phyloP scores from a whole-genome alignment of 2,888 invertebrate species.

The Glyphotaelius pellucidus region DNA sequence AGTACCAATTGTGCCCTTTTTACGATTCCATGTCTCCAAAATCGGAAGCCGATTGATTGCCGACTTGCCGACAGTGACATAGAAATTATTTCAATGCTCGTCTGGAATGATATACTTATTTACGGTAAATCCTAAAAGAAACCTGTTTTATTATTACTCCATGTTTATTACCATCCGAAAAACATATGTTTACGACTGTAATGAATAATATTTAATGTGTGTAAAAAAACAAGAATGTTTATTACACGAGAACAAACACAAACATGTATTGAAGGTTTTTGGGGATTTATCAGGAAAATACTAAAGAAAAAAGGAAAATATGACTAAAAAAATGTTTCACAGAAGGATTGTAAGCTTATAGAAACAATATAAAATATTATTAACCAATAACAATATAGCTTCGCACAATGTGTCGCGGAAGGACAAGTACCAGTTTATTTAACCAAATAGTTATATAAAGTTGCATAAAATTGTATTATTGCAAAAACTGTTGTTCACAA shows the following conservation, averaged over 20 bases:
- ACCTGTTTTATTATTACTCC: not conserved
- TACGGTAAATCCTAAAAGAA: not conserved
- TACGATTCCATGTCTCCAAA: slow-evolving; percentile 26
- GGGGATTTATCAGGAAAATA: not conserved
- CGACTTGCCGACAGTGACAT: not conserved
- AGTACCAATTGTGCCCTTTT: not conserved
- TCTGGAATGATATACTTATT: not conserved
- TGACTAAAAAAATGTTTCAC: no score
- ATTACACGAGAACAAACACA: not conserved
- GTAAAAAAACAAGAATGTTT: not conserved
- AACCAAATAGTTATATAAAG: no score
- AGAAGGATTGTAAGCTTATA: no score
- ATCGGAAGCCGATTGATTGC: slow-evolving; percentile 34
- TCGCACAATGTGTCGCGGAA: no score
- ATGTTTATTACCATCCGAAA: not conserved
- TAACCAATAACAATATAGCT: no score
- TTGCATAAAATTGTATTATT: no score
- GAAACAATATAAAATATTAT: no score
- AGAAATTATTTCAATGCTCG: not conserved
- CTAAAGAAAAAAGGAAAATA: not conserved
- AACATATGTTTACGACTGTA: not conserved
- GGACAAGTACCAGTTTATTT: no score
- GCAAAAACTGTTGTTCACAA: no score
- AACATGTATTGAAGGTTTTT: not conserved
- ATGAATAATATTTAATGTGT: not conserved